Conservation (phyloP, 1,140 invertebrate species). For the Triops longicaudatus region DNA sequence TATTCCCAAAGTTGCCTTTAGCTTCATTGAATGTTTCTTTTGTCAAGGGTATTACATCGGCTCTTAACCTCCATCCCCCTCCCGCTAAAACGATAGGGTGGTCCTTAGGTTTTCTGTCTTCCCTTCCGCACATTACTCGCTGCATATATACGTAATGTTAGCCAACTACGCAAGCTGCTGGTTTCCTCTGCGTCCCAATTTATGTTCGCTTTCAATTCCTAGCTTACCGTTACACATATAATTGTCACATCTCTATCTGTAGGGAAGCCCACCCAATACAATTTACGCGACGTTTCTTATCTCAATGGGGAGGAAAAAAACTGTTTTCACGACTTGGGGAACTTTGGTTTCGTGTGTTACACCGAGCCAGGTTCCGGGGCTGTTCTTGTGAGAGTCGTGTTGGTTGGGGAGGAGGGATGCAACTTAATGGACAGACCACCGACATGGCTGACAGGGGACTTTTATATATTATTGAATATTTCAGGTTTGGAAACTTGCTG, state of each 20-base stretch:
- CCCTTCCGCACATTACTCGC: not conserved
- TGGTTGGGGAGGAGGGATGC: not conserved
- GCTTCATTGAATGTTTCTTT: not conserved
- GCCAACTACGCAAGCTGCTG: not conserved
- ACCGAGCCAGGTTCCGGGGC: not conserved
- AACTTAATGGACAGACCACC: constrained; percentile 14
- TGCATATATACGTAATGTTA: too few relatives aligned
- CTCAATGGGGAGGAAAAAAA: not conserved
- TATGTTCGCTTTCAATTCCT: not conserved
- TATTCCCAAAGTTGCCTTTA: not conserved
- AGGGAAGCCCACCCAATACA: not conserved
- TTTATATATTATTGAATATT: constrained; percentile 9
- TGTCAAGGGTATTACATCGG: not conserved
- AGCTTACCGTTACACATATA: not conserved
- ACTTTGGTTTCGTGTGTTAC: not conserved
- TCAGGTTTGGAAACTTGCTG: not conserved
- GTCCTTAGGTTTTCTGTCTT: not conserved
- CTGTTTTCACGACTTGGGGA: not conserved
- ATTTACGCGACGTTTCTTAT: not conserved
- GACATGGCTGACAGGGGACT: constrained; percentile 4
- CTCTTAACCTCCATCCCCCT: not conserved
- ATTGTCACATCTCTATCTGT: not conserved
- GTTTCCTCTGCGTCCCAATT: not conserved
- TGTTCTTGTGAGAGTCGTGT: not conserved
- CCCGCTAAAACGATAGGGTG: not conserved